Evolutionary conservation across 2,797 vertebrate species (phyloP), one percentile per base, ranked within the genome.

Genomic region (Hephaestus fuliginosus): DNA sequence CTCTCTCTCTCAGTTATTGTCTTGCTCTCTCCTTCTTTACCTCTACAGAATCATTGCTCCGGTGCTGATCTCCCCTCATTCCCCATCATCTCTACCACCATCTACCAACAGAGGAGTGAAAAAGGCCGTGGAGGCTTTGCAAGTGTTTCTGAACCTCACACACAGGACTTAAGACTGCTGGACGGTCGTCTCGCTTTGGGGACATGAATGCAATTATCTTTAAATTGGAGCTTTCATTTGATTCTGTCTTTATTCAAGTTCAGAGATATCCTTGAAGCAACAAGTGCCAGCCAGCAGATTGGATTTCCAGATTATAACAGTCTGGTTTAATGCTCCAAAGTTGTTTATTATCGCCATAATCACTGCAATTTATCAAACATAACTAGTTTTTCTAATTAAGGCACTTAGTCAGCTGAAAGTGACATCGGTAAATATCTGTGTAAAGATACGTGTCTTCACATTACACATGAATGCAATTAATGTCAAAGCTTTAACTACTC

Each of bases 1-100:
- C 22, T 41, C 82, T 61, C 70, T 76, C 46, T 53, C 70, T 14
- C 13, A 20, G 66, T 83, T 69, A 60, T 51, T 86, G 52, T 74
- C 68, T 78, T 76, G 11, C 64, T 55, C 12, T 52, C 63, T 64
- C 36, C 43, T 76, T 76, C 57, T 74, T 70, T 49, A 55, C 66
- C 72, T 51, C 63, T 25, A 20, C 44, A 52, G n/a, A 73, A 63
- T 70, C 28, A 61, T 53, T 25, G 57, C 57, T 82, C 53, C 5
- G 48, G 60, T 63, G 49, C 44, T 48, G 11, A 74, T 60, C 36
- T 57, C 18, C 17, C 49, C 12, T 25, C 49, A 1, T 56, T 66
- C 82, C 17, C 3, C 12, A 14, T 74, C 56, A 57, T 76, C 28
- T 56, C 22, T 13, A 25, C 43, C n/a, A 43, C 30, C 51, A 41